Evolutionary conservation across 2,888 invertebrate genomes (phyloP), one percentile per base, ranked within the genome.

Genomic region (Tiliacea aurago): DNA sequence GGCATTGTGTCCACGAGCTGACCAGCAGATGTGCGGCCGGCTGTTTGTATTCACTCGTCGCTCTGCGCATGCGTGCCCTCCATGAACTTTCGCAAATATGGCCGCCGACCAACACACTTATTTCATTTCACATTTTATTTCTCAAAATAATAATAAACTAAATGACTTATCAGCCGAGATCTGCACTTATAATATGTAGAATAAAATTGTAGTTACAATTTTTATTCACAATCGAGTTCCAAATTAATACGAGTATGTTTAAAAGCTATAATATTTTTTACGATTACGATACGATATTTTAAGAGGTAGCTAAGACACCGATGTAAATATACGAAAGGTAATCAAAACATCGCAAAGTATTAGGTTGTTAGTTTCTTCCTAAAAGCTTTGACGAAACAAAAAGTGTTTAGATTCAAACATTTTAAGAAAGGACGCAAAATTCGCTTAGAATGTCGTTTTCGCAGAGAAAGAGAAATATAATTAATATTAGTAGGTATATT

Each of bases 11-110:
- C 95, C 96, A 94, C 94, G 95, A 94, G 94, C 93, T 96, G 96
- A 95, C 96, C 96, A 96, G 95, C 96, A 96, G 96, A 95, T 96
- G 96, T 94, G 94, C 93, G 94, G 90, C 87, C 90, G 93, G 93
- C 94, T 95, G 95, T 93, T 93, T 95, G 94, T 93, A 92, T 92
- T 91, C 91, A 91, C 86, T 89, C 87, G 76, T 76, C 83, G 83
- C 84, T 77, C 72, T 87, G 93, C 95, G 95, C 96, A 94, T 94
- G 95, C 95, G 95, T 91, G 89, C 90, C 88, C 86, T 85, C 73
- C 77, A 75, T 74, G 70, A 84, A 85, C 85, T 89, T 87, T 87
- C 83, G 85, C 92, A 91, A 95, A 95, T 88, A 95, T 95, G 94
- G 94, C 94, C 87, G 93, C 88, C 88, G 69, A 84, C 76, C 80